Evolutionary conservation across 2,113 vertebrate genomes (phyloP), one percentile per base, ranked within the genome.

Genomic region (Eulemur rufifrons): DNA sequence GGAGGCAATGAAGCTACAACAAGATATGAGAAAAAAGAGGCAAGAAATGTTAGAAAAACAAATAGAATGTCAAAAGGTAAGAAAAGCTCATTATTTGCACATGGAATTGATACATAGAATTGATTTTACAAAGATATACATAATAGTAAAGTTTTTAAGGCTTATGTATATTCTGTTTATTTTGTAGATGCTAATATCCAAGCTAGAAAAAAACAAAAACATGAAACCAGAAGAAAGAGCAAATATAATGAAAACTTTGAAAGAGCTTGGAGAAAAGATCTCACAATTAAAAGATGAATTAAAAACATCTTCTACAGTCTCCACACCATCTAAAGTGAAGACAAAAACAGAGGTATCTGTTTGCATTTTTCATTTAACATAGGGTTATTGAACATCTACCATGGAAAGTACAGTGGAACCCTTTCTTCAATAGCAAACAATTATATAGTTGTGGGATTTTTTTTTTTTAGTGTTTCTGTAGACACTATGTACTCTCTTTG

Each of bases 1-100:
- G 99, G 99, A 99, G 97, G 99, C 99, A 73, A 98, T 99, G 97
- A 99, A 99, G 94, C 98, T 99, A 81, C 99, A 99, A 89, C 99
- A 99, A 96, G 99, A 99, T 97, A 99, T 99, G 99, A 99, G 99
- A 89, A 99, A 99, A 98, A 99, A 99, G 98, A 99, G 99, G 97
- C 99, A 99, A 93, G 99, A 99, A 98, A 99, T 99, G 99, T 98
- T 99, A 85, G 99, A 99, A 98, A 99, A 99, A 74, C 99, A 99
- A 97, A 99, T 99, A 86, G 99, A 99, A 97, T 99, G 99, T 98
- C 99, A 99, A 97, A 99, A 99, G 99, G 99, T 99, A 98, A 98
- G 96, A 68, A 0, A 37, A 78, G 15, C 59, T 87, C 42, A 61
- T 73, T 56, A 78, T 93, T 83, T 87, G 37, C 20, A 34, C 90